Evolutionary conservation across 2,888 invertebrate species (phyloP).

Genomic region (Erebia aethiops): DNA sequence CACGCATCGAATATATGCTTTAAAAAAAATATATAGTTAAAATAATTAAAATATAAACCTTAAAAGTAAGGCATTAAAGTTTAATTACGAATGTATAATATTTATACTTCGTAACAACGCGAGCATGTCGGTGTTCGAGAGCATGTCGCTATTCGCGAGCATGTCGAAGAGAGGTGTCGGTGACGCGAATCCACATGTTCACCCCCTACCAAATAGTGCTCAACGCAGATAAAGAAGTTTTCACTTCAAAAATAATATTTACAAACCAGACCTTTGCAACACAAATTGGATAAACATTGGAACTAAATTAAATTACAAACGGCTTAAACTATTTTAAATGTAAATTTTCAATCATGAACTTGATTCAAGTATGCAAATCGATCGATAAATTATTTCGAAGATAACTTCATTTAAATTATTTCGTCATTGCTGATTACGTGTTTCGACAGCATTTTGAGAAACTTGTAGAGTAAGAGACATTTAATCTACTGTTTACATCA

Average conservation of each 20-base stretch:
- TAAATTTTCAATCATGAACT: conserved; percentile 34
- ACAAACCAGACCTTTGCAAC: background rate
- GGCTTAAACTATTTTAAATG: conserved; percentile 21
- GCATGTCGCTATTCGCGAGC: too few species aligned
- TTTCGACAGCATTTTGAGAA: background rate
- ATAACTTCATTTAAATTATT: conserved; percentile 19
- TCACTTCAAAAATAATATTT: background rate
- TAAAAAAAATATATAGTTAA: too few species aligned
- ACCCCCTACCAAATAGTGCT: too few species aligned
- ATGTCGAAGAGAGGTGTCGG: too few species aligned
- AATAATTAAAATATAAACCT: too few species aligned
- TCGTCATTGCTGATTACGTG: conserved; percentile 18
- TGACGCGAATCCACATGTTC: too few species aligned
- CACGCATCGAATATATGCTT: too few species aligned
- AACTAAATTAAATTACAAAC: background rate
- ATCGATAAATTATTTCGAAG: conserved; percentile 4
- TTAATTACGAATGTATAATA: too few species aligned
- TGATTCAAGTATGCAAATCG: conserved; percentile 40
- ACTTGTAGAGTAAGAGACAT: conserved; percentile 8
- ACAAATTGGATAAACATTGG: conserved; percentile 1
- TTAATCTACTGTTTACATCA: conserved; percentile 1
- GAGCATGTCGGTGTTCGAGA: too few species aligned
- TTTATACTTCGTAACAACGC: too few species aligned
- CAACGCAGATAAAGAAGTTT: too few species aligned
- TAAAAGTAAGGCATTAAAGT: too few species aligned